phyloP scores from a whole-genome alignment of 2,888 invertebrate species.

The Rugalucina vietnamica region DNA sequence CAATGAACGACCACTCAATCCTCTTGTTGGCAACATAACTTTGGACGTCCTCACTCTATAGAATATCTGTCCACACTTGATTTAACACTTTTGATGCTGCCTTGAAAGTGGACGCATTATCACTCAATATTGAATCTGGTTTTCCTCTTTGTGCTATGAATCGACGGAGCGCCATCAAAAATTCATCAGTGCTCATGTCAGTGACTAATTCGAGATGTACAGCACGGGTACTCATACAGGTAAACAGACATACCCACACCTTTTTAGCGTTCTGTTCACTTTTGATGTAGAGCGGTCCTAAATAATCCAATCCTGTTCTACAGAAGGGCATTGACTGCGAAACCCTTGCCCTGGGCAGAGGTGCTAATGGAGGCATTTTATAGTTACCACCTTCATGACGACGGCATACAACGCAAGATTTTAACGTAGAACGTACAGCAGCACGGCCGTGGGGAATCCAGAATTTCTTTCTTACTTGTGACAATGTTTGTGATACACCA shows the following conservation, averaged over 20 bases:
- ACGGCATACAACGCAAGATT: constrained; percentile 29
- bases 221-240: constrained; percentile 37
- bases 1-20: constrained; percentile 30
- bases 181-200: constrained; percentile 34
- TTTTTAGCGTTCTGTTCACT: background rate
- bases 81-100: constrained; percentile 2
- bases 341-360: constrained; percentile 25
- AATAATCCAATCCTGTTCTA: constrained; percentile 34
- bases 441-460: constrained; percentile 43
- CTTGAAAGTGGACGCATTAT: constrained; percentile 34
- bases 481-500: constrained; percentile 43
- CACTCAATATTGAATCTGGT: constrained; percentile 27
- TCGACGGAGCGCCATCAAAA: constrained; percentile 28
- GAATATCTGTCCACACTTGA: background rate
- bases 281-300: constrained; percentile 40
- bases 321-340: constrained; percentile 24
- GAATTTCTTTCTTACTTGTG: constrained; percentile 9
- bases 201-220: constrained; percentile 37
- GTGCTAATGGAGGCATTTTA: constrained; percentile 40
- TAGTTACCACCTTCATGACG: constrained; percentile 37
- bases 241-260: constrained; percentile 47
- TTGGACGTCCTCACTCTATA: constrained; percentile 17
- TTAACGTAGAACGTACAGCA: constrained; percentile 24
- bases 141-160: constrained; percentile 29
- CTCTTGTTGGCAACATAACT: constrained; percentile 23